Conservation (phyloP, 2,113 vertebrate species). For the Megalops atlanticus region DNA sequence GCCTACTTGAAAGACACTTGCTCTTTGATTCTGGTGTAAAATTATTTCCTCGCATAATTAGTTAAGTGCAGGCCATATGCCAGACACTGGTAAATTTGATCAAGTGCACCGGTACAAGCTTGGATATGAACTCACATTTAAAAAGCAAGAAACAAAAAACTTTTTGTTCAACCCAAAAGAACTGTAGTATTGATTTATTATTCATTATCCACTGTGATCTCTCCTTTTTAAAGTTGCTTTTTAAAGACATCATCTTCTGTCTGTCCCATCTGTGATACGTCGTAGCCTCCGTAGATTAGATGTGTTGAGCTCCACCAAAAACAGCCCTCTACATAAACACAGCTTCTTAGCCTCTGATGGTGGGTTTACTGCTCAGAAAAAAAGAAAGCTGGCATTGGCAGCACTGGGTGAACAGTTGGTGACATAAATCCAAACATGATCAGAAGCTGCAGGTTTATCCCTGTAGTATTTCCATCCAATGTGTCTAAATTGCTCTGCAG, state of each 20-base stretch:
- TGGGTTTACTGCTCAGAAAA: neutral
- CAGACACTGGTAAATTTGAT: neutral
- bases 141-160: neutral
- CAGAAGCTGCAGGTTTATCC: neutral
- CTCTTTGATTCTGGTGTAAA: neutral
- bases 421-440: neutral
- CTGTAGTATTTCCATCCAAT: neutral
- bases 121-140: neutral
- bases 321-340: too few species aligned
- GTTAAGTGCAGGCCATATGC: neutral
- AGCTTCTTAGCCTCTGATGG: slow-evolving; percentile 3
- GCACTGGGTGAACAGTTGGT: neutral
- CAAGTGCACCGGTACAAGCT: too few species aligned
- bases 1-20: neutral
- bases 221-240: neutral
- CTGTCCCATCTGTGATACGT: neutral
- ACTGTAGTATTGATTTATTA: neutral
- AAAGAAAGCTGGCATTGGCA: neutral
- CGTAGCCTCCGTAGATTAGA: neutral
- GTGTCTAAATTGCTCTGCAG: neutral
- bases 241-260: neutral
- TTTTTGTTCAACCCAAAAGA: neutral
- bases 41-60: neutral
- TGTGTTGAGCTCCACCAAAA: neutral
- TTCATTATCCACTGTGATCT: neutral